Base-by-base conservation (phyloP, 2,113 vertebrate genomes). In the Lucifuga dentata region DNA sequence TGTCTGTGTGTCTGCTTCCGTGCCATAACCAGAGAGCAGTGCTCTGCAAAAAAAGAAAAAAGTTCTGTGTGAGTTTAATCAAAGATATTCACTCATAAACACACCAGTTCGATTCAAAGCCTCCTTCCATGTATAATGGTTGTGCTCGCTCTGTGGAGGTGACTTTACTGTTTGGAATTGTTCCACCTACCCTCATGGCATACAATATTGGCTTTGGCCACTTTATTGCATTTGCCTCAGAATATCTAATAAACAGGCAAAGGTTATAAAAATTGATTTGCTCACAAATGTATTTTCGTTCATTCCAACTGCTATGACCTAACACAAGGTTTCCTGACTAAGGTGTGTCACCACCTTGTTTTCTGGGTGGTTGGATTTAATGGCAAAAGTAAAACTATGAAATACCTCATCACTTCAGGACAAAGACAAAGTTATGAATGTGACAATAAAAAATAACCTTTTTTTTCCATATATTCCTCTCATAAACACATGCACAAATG, bases 191-290 rank as follows among this genome's bases (percentile, higher is more conserved):
- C 63, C 53, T 86, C 68, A 53, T 46, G 52, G 64, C 81, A 64
- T 55, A 50, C 69, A 48, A 72, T 88, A 90, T 87, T 80, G 85
- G 85, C 86, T 89, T 80, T 69, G 57, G 80, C 65, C 82, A 68
- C 81, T 91, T 91, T 89, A 91, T 84, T 84, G 75, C 80, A 65
- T 88, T 88, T 84, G 74, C 77, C 66, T 82, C 60, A 26, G 81
- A 88, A 89, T 88, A 90, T 87, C 85, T 90, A 86, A 86, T 87
- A 90, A 91, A 90, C 77, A 87, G 70, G 57, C 85, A 82, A 77
- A 85, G 85, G 90, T 86, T 86, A 73, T 90, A 90, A 91, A 91
- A 83, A 90, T 90, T 87, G 88, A 91, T 90, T 86, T 26, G 66
- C 80, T 78, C 60, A 29, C 80, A 83, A 89, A 90, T 87, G 83